phyloP scores from a whole-genome alignment of 2,797 vertebrate species.

The Mareca strepera region DNA sequence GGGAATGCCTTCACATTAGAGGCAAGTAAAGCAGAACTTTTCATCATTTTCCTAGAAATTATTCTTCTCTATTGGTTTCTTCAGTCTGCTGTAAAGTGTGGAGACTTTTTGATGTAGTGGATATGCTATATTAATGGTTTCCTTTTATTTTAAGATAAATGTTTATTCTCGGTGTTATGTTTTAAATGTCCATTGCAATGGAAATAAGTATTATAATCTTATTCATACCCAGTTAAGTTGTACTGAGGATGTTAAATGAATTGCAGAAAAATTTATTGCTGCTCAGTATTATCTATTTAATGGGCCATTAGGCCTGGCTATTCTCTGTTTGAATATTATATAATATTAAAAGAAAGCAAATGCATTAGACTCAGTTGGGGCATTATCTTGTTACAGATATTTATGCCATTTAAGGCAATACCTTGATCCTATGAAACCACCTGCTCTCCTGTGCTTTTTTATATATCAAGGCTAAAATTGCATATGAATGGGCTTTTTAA shows the following conservation, averaged over 20 bases:
- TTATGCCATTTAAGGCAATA: background rate
- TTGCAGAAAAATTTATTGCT: constrained; percentile 75
- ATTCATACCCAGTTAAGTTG: constrained; percentile 69
- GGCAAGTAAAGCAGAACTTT: background rate
- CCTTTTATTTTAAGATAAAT: constrained; percentile 2
- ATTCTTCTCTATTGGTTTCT: background rate
- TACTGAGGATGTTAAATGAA: constrained; percentile 74
- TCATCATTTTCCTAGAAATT: background rate
- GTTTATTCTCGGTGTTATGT: background rate
- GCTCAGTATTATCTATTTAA: constrained; percentile 79
- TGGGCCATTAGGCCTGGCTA: constrained; percentile 74
- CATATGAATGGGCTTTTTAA: background rate
- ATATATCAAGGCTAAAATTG: background rate
- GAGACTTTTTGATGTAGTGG: background rate
- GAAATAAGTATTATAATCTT: constrained; percentile 53
- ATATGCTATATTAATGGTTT: background rate
- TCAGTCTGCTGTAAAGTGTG: background rate
- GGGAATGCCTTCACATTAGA: background rate
- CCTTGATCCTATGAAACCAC: background rate
- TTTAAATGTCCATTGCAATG: constrained; percentile 18
- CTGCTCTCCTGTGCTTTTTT: background rate
- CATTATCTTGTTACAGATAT: background rate
- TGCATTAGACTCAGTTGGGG: background rate
- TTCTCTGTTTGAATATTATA: constrained; percentile 69
- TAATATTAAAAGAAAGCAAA: constrained; percentile 64